These are phyloP conservation scores for Sparidentex hasta DNA, from an alignment of 2,797 vertebrate species.

Conservation along the genomic window DNA sequence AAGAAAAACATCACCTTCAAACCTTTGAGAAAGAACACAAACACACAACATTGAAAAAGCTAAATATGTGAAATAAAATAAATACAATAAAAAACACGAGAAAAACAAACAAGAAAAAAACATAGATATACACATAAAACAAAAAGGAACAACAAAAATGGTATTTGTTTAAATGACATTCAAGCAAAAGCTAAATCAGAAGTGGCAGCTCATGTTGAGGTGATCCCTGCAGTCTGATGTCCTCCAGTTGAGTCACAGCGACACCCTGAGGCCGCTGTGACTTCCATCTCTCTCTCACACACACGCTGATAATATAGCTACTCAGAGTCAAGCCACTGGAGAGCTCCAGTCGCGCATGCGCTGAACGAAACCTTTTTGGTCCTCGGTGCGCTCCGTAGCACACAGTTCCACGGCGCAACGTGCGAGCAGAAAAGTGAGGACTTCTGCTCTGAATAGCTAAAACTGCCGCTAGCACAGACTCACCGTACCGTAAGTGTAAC, in stretches of 20 bases:
- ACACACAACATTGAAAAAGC: too few relatives aligned
- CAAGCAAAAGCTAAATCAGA: background rate
- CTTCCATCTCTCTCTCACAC: background rate
- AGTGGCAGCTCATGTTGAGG: background rate
- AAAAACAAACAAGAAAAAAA: background rate
- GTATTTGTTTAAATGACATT: background rate
- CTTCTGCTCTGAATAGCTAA: conserved; percentile 18
- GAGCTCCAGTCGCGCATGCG: background rate
- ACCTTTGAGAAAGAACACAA: too few relatives aligned
- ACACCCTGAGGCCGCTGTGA: background rate
- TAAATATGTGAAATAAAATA: background rate
- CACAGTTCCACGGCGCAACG: conserved; percentile 77
- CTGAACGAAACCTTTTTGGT: conserved; percentile 30
- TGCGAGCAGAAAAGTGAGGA: conserved; percentile 33
- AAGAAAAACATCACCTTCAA: too few relatives aligned
- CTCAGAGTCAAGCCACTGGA: too few relatives aligned
- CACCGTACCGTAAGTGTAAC: conserved; percentile 44
- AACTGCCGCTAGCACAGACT: background rate
- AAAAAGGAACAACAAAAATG: background rate
- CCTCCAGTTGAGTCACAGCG: conserved; percentile 4
- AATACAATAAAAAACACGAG: background rate
- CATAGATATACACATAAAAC: background rate
- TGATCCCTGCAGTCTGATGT: background rate
- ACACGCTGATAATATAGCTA: background rate
- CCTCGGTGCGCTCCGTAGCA: conserved; percentile 62